Conservation (phyloP, 2,797 vertebrate species). For the Sebastes itinus region DNA sequence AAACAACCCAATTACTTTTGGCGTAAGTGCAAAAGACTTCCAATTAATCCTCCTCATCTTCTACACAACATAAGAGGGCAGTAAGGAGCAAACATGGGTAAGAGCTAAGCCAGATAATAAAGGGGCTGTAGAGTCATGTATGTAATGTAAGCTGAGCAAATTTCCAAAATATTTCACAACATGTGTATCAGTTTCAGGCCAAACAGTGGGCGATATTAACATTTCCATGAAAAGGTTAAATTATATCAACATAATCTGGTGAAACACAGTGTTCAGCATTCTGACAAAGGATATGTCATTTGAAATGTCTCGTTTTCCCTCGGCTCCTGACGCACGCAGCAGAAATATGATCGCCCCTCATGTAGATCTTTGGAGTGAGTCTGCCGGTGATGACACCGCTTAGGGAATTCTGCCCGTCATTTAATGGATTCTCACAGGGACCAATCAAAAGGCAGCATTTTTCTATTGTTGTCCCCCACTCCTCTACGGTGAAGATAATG, state of each 20-base stretch:
- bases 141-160: not conserved
- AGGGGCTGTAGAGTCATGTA: not conserved
- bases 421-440: constrained; percentile 53
- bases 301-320: constrained; percentile 4
- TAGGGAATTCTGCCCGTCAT: constrained; percentile 51
- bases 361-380: constrained; percentile 20
- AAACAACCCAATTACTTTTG: constrained; percentile 11
- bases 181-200: constrained; percentile 16
- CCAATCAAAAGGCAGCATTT: constrained; percentile 46
- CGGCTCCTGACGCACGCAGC: constrained; percentile 12
- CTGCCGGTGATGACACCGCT: constrained; percentile 28
- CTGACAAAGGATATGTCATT: constrained; percentile 22
- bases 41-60: not conserved
- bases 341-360: constrained; percentile 38
- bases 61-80: not conserved
- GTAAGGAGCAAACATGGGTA: not conserved
- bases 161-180: not conserved
- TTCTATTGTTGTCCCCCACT: not conserved
- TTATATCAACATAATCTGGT: constrained; percentile 26
- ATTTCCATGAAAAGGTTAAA: constrained; percentile 33
- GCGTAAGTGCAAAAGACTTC: not conserved
- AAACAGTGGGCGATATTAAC: not conserved
- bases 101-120: not conserved
- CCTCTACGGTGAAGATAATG: not conserved
- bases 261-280: constrained; percentile 17